Conservation (phyloP, 2,113 vertebrate genomes). For the Phalacrocorax brasilianus region DNA sequence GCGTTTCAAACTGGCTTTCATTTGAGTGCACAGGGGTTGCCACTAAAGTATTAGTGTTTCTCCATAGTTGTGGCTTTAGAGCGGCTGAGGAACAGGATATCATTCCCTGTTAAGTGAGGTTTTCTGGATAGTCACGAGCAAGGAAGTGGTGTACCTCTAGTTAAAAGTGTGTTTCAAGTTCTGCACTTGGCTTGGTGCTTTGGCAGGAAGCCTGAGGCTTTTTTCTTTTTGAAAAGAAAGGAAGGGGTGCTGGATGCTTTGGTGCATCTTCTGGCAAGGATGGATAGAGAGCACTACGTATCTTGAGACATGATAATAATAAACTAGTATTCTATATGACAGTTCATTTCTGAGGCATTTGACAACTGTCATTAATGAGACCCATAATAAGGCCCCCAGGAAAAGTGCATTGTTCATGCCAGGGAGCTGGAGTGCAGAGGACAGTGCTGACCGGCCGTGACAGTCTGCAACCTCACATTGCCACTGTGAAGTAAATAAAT, state of each 20-base stretch:
- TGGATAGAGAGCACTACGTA: background rate
- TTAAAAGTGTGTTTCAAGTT: background rate
- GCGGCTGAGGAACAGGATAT: background rate
- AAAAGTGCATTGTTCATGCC: background rate
- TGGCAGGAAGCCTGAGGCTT: background rate
- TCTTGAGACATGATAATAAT: background rate
- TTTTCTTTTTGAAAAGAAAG: background rate
- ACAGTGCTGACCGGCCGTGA: background rate
- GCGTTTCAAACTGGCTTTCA: background rate
- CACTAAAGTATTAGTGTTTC: background rate
- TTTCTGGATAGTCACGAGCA: background rate
- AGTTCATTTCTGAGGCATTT: background rate
- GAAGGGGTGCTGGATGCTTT: background rate
- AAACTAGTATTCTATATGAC: background rate
- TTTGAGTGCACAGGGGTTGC: background rate
- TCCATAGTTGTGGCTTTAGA: background rate
- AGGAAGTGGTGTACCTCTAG: background rate
- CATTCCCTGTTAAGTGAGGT: background rate
- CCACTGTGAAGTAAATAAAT: background rate
- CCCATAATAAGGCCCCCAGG: background rate
- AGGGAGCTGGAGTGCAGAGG: background rate
- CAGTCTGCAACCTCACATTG: background rate
- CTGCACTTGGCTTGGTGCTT: rapidly evolving
- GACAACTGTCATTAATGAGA: background rate
- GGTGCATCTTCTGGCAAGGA: background rate